Evolutionary conservation across 2,113 vertebrate species (phyloP), one percentile per base, ranked within the genome.

Genomic region (Menura novaehollandiae): DNA sequence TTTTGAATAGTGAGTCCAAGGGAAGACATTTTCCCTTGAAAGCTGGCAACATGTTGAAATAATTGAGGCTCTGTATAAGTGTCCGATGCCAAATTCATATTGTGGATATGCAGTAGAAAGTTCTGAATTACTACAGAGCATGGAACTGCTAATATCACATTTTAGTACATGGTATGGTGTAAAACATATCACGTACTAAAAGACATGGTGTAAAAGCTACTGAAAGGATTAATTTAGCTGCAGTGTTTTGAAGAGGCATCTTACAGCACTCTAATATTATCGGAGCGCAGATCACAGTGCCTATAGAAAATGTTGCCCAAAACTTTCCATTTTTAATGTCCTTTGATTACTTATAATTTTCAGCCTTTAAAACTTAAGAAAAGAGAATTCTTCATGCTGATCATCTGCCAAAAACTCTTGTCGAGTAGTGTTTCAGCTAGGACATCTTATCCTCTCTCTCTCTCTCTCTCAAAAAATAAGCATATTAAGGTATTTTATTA

Each of bases 311-410:
- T 0, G 2, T 78, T 89, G 32, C 28, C 56, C 41, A 23, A 66
- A 78, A 85, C n/a, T 73, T 95, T 59, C 58, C n/a, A 33, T 77
- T 87, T 87, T 32, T 5, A 69, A 60, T 3, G 1, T 82, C 83
- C 74, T 87, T 78, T 78, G 66, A 80, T 91, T 91, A 69, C 86
- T 79, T 85, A n/a, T 59, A 81, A 86, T 95, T 96, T 72, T 86
- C 60, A 93, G 62, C 33, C 69, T 91, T 91, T 59, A 92, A 74
- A 74, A 35, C 52, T 77, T 59, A 77, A 67, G 75, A 60, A 75
- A 88, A 93, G 43, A 85, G 64, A 86, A 63, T 93, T 86, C 35
- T 83, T 30, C 13, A 33, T 44, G 39, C 76, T 91, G 85, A 86
- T 92, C 56, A 63, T 91, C 63, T 88, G 63, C 80, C 64, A 86